Evolutionary conservation across 2,797 vertebrate species (phyloP).

Genomic region (Trachops cirrhosus): DNA sequence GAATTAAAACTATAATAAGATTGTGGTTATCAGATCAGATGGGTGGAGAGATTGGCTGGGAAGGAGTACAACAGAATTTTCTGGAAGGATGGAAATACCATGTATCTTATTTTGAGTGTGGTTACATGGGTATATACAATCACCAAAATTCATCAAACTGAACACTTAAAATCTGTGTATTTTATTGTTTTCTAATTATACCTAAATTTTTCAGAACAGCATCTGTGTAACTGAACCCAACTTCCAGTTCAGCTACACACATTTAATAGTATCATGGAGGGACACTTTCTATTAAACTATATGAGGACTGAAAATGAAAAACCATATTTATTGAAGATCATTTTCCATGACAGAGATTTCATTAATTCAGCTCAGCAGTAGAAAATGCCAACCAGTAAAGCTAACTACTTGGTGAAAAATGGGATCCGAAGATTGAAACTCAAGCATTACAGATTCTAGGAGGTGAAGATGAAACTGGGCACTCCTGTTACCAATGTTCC

Average conservation of each 20-base stretch:
- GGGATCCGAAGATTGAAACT: neutral
- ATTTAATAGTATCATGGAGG: neutral
- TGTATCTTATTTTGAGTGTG: neutral
- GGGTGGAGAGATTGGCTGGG: too few species aligned
- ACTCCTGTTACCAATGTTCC: neutral
- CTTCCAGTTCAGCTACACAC: neutral
- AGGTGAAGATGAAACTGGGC: neutral
- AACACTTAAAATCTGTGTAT: neutral
- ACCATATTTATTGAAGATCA: constrained; percentile 22
- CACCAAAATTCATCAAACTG: neutral
- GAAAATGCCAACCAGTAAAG: neutral
- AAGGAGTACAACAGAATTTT: neutral
- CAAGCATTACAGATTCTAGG: neutral
- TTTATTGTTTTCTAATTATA: neutral
- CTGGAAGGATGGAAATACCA: neutral
- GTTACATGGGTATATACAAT: neutral
- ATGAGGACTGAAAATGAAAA: constrained; percentile 46
- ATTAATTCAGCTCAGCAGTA: constrained; percentile 15
- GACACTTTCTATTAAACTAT: neutral
- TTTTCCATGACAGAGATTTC: neutral
- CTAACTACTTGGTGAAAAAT: constrained; percentile 30
- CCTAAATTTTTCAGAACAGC: neutral
- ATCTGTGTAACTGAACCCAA: neutral
- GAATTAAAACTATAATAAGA: neutral
- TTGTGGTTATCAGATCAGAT: neutral